Percentiles rank a stretch among this genome's conserved stretches.
phyloP scores from a whole-genome alignment of 2,797 vertebrate genomes.

The Notolepis coatsorum region DNA sequence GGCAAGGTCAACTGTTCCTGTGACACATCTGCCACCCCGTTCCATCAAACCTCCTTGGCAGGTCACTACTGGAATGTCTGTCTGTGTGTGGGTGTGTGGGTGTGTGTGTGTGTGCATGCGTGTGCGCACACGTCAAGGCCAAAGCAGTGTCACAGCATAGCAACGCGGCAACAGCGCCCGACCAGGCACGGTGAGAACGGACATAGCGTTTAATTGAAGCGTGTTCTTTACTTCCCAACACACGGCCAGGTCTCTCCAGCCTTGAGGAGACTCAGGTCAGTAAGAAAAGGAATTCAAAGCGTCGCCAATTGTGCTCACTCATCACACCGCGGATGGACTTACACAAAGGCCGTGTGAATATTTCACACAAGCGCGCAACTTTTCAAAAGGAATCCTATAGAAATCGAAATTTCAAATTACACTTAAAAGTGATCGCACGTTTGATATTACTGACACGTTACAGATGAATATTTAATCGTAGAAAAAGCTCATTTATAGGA shows the following conservation, averaged over 20 bases:
- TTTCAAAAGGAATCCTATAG: no score
- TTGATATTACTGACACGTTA: no score
- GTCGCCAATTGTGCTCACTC: conserved; percentile 58
- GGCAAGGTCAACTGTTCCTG: conserved; percentile 82
- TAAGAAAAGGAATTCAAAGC: conserved; percentile 60
- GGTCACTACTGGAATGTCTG: conserved; percentile 50
- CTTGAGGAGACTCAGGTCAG: neutral
- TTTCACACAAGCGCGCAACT: no score
- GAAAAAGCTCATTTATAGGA: no score
- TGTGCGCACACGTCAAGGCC: neutral
- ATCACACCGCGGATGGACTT: conserved; percentile 40
- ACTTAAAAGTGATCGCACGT: no score
- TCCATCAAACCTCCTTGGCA: conserved; percentile 66
- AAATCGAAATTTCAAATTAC: no score
- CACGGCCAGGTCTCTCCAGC: neutral
- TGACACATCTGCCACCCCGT: conserved; percentile 76
- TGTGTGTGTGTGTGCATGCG: conserved; percentile 4
- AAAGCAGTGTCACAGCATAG: no score
- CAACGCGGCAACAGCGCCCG: no score
- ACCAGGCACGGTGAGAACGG: no score
- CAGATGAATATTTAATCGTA: no score
- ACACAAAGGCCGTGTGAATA: conserved; percentile 18
- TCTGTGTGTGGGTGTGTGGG: neutral
- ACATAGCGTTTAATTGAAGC: no score
- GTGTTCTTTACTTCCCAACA: no score